Base-by-base conservation (phyloP, 1,140 invertebrate species). In the Stenopsyche tienmushanensis region DNA sequence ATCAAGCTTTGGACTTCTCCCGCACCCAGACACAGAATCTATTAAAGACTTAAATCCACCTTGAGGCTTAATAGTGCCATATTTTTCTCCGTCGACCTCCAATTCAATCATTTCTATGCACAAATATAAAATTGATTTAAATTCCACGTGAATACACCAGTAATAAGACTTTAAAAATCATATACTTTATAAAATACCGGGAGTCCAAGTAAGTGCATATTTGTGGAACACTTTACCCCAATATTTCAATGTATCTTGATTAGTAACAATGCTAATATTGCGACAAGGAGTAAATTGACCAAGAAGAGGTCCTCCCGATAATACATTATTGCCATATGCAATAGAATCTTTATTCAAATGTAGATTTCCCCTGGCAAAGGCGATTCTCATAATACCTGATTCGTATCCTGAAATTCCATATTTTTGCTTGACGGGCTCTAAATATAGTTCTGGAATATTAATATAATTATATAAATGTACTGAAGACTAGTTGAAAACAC, bases 391-490 rank as follows among this genome's bases (percentile, higher is more conserved):
- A 52, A 82, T 71, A 1, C 82, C 83, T 2, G 83, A 84, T 29
- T 77, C 76, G 70, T 83, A 85, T 2, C 76, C 76, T 2, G 72
- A 71, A 0, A 54, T 45, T 1, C 84, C 84, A 66, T 86, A 85
- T 2, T 74, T 71, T 21, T 76, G 76, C 25, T 80, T 76, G 24
- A 76, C 73, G 0, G 86, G 83, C 52, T 84, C 80, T 21, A 87
- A 72, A 66, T 79, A 83, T 8, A 87, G 71, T 76, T 86, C 84
- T 85, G 69, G 50, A 63, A 64, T 34, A 53, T 21, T 1, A 53
- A 2, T 8, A 53, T 26, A 24, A 24, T 9, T 53, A 24, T n/a
- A n/a, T n/a, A 53, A 8, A 21, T 7, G 18, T 9, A 3, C 9
- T 9, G 10, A 53, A 26, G 15, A 34, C 13, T 34, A n/a, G n/a